Evolutionary conservation across 92 coral and sea anemone genomes (phyloP).

Genomic region (Pocillopora grandis): DNA sequence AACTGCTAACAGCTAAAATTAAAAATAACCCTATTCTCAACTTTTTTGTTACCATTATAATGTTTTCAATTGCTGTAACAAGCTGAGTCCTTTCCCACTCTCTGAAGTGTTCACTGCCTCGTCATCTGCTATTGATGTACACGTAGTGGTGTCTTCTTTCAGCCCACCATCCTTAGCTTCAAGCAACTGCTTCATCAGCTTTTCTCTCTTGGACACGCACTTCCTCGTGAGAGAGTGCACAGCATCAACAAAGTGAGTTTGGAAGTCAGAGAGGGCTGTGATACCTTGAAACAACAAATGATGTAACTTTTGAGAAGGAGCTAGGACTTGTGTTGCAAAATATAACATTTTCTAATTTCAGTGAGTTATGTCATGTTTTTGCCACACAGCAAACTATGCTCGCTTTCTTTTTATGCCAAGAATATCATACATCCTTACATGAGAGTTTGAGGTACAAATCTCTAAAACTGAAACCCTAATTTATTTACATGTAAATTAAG

Average conservation of each 20-base stretch:
- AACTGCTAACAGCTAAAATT: background rate
- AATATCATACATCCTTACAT: no score
- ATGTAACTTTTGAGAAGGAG: no score
- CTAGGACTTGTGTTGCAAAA: no score
- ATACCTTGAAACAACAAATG: constrained; percentile 20
- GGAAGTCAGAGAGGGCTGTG: constrained; percentile 59
- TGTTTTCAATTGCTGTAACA: background rate
- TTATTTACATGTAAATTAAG: background rate
- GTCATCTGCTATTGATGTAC: background rate
- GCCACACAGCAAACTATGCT: no score
- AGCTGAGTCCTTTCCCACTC: background rate
- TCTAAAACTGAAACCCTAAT: no score
- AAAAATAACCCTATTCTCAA: background rate
- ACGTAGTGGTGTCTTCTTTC: constrained; percentile 3
- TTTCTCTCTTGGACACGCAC: constrained; percentile 59
- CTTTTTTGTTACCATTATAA: background rate
- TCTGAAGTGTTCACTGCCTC: constrained; percentile 4
- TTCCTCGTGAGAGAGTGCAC: constrained; percentile 43
- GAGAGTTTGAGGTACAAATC: no score
- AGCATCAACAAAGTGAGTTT: constrained; percentile 52
- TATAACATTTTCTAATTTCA: no score
- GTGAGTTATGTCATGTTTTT: no score
- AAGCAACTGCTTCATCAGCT: constrained; percentile 49
- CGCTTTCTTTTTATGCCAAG: no score
- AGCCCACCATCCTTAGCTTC: constrained; percentile 33